Evolutionary conservation across 2,113 vertebrate species (phyloP), one percentile per base, ranked within the genome.

Genomic region (Rhea pennata): DNA sequence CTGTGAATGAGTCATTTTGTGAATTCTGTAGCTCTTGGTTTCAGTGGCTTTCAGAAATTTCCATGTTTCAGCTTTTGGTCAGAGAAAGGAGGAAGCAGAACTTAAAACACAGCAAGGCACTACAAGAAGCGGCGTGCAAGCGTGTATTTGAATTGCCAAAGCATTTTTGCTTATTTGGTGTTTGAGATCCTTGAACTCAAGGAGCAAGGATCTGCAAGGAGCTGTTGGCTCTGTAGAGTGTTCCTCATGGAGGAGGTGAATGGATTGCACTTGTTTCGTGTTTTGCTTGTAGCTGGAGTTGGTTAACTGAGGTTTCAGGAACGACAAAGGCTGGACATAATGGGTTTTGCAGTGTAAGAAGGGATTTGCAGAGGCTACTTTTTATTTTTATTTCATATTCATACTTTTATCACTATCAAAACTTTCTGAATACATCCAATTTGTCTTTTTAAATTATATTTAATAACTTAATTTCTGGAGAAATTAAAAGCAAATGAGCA

Each of bases 111-210:
- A 14, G 36, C 53, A 6, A 21, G 24, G 5, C 2, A 6, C 44
- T 40, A 65, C 16, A 1, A 31, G 33, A 72, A 66, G 1, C 3
- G 24, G 48, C 10, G 17, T 26, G 2, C 33, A 36, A 3, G 2
- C 11, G 29, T 0, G 14, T 1, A 0, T 39, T 9, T 51, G 53
- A 16, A 16, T 44, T 2, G 17, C 31, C 23, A 12, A 8, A 19
- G 26, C 4, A 3, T 3, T 42, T 84, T 39, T 29, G 54, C 24
- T 69, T 33, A n/a, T 33, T 17, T 0, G 17, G 8, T 31, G 36
- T 22, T 36, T 44, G 1, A 66, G 58, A 31, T 14, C 23, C 56
- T 1, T 7, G 14, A 54, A 71, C 27, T 31, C 44, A 5, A 36
- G 36, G 36, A 36, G 36, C 36, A 36, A 36, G 36, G 36, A 36